A percentile compares a stretch with the other conserved stretches of the same genome.
These are phyloP conservation scores for Plecturocebus donacophilus DNA, from an alignment of 2,113 vertebrate genomes.

Conservation along the genomic window DNA sequence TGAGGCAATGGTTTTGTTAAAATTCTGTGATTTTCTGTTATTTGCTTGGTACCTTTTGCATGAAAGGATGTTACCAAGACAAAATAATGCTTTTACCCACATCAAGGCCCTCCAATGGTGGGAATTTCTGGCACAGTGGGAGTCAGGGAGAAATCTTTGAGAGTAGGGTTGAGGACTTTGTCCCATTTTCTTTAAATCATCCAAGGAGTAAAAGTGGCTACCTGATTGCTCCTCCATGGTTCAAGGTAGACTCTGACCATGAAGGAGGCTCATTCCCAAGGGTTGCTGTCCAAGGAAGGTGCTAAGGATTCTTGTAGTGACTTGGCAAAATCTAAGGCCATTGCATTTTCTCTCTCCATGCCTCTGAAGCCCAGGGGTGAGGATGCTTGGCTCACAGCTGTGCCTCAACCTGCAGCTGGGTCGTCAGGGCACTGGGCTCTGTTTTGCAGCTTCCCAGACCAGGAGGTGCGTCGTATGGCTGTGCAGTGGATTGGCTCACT, in stretches of 20 bases:
- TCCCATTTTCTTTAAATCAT: background rate
- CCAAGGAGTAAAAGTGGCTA: background rate
- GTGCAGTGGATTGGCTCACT: constrained; percentile 98
- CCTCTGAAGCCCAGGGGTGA: background rate
- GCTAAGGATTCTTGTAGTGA: background rate
- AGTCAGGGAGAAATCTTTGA: background rate
- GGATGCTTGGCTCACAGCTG: background rate
- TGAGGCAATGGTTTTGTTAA: background rate
- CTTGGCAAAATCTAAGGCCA: background rate
- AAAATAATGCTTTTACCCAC: background rate
- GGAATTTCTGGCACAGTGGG: background rate
- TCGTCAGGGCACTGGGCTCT: background rate
- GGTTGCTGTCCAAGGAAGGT: background rate
- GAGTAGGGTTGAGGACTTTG: background rate
- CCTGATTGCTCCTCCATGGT: background rate
- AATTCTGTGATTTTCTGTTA: background rate
- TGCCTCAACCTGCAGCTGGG: background rate
- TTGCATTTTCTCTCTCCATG: rapidly evolving
- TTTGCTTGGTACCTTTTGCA: background rate
- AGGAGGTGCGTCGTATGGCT: constrained; percentile 95
- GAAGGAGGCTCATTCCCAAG: background rate
- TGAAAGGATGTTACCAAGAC: background rate
- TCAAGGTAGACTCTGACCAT: background rate
- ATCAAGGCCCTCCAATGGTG: background rate
- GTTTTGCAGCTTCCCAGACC: constrained; percentile 93